Evolutionary conservation across 2,797 vertebrate species (phyloP).

Genomic region (Amblyraja radiata): DNA sequence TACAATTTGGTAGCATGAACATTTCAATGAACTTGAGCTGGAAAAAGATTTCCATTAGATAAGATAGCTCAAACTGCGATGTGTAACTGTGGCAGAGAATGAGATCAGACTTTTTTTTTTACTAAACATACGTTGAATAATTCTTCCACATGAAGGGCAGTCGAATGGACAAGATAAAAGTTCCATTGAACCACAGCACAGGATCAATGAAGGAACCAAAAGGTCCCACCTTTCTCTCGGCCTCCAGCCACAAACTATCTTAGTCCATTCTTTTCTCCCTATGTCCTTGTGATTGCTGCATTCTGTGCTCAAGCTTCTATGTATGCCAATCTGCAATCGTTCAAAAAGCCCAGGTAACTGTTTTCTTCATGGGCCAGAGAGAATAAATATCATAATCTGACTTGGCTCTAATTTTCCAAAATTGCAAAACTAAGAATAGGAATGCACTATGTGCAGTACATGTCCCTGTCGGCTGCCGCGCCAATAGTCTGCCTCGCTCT

Average conservation of each 20-base stretch:
- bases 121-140: background rate
- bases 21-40: background rate
- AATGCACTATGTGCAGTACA: background rate
- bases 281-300: background rate
- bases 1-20: background rate
- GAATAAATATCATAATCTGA: background rate
- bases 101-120: background rate
- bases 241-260: background rate
- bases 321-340: background rate
- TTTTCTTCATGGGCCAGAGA: background rate
- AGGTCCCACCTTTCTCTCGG: no score
- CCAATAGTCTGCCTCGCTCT: no score
- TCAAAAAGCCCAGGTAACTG: background rate
- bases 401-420: conserved; percentile 4
- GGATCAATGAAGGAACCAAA: background rate
- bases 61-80: background rate
- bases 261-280: background rate
- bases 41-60: background rate
- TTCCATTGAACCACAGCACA: background rate
- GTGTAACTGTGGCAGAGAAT: background rate
- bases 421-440: background rate
- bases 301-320: background rate
- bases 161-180: background rate
- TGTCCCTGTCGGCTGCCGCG: background rate
- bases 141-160: background rate